Conservation (phyloP, 2,888 invertebrate species). For the Iphiclides podalirius region DNA sequence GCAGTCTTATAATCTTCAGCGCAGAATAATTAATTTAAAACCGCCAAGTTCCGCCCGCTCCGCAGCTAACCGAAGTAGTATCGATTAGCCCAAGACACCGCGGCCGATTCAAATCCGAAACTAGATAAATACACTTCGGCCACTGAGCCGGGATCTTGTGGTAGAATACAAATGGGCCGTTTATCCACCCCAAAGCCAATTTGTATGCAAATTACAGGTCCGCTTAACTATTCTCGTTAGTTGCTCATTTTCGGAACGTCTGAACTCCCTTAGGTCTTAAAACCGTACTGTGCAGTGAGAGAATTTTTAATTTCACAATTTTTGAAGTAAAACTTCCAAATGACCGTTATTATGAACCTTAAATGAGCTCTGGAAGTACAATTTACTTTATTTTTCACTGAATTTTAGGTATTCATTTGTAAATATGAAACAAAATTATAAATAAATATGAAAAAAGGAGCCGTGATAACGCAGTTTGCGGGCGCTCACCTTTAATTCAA, state of each 20-base stretch:
- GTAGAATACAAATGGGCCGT: conserved; percentile 79
- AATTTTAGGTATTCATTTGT: too few relatives aligned
- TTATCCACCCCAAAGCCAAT: conserved; percentile 79
- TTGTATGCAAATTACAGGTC: conserved; percentile 78
- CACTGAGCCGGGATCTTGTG: conserved; percentile 67
- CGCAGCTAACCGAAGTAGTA: conserved; percentile 23
- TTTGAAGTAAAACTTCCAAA: too few relatives aligned
- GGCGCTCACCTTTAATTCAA: too few relatives aligned
- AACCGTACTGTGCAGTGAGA: conserved; percentile 31
- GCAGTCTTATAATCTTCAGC: too few relatives aligned
- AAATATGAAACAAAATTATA: too few relatives aligned
- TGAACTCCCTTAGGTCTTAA: conserved; percentile 54
- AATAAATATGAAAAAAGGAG: too few relatives aligned
- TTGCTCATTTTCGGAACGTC: conserved; percentile 77
- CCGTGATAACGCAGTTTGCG: too few relatives aligned
- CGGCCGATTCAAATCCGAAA: conserved; percentile 63
- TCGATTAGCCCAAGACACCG: conserved; percentile 34
- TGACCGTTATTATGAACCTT: too few relatives aligned
- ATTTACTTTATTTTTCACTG: too few relatives aligned
- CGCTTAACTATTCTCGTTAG: conserved; percentile 79
- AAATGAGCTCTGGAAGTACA: too few relatives aligned
- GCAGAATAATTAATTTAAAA: conserved; percentile 4
- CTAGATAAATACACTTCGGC: conserved; percentile 73
- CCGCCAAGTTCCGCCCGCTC: conserved; percentile 8
- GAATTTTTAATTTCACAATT: too few relatives aligned